A percentile compares a stretch with the other conserved stretches of the same genome.
Evolutionary conservation across 2,113 vertebrate species (phyloP).

Genomic region (Vidua chalybeata): DNA sequence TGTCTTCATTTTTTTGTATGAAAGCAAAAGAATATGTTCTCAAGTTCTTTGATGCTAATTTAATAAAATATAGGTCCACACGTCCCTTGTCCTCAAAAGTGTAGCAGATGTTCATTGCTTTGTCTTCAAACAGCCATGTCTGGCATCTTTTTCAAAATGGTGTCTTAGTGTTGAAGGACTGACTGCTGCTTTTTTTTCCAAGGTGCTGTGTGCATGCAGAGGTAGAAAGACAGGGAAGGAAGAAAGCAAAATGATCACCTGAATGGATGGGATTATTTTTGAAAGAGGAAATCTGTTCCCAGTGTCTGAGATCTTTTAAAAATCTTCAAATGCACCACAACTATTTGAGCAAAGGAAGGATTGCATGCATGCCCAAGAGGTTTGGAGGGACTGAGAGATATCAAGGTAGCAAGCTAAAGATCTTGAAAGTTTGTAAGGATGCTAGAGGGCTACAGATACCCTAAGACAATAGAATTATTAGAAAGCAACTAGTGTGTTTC

Average conservation of each 20-base stretch:
- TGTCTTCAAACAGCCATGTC: constrained; percentile 33
- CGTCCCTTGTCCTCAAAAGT: constrained; percentile 55
- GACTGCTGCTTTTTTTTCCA: neutral
- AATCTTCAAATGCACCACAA: neutral
- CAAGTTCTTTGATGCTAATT: constrained; percentile 71
- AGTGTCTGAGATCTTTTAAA: neutral
- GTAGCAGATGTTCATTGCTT: constrained; percentile 54
- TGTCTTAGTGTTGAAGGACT: neutral
- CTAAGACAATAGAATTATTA: neutral
- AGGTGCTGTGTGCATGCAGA: neutral
- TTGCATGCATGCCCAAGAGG: neutral
- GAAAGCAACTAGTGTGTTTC: neutral
- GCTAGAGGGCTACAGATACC: neutral
- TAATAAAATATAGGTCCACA: constrained; percentile 64
- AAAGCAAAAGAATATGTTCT: constrained; percentile 20
- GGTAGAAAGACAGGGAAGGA: neutral
- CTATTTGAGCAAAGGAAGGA: neutral
- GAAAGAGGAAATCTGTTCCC: neutral
- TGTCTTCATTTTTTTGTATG: neutral
- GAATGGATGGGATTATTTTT: constrained; percentile 31
- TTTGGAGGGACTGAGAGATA: neutral
- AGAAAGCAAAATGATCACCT: constrained; percentile 37
- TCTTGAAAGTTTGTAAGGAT: neutral
- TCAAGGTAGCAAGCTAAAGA: neutral
- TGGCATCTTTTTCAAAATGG: constrained; percentile 37